Percentiles rank a stretch among this genome's conserved stretches.
These are phyloP conservation scores for Uromys caudimaculatus DNA, from an alignment of 2,797 vertebrate genomes.

Conservation along the genomic window DNA sequence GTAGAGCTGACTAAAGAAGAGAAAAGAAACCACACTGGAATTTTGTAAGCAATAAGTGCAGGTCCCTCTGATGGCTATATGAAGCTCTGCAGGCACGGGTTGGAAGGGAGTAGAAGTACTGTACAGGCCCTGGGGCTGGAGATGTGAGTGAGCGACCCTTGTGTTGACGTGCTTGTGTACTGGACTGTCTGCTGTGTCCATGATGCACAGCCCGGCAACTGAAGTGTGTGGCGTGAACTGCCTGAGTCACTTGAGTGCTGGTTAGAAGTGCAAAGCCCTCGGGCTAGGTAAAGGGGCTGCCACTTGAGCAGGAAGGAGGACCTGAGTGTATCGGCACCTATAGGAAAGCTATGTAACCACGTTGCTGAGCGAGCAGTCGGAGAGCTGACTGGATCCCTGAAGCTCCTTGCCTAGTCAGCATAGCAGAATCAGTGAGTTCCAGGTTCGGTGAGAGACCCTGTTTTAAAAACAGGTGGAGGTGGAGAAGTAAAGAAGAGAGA, in stretches of 20 bases:
- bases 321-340: background rate
- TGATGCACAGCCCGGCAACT: background rate
- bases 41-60: background rate
- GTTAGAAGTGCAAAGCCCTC: background rate
- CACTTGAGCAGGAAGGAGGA: background rate
- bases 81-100: background rate
- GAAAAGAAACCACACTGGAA: background rate
- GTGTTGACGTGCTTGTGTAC: background rate
- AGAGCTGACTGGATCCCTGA: too few species aligned
- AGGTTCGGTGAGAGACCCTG: background rate
- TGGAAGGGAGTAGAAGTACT: background rate
- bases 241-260: background rate
- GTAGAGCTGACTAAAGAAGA: background rate
- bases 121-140: background rate
- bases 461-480: background rate
- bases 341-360: background rate
- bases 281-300: background rate
- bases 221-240: background rate
- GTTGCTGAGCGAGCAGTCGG: too few species aligned
- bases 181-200: background rate
- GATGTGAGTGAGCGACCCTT: rapidly evolving
- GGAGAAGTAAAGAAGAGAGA: background rate
- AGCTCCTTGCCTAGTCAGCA: background rate
- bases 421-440: background rate
- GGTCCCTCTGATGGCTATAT: background rate